Conservation (phyloP, 2,888 invertebrate genomes). For the Aplocera efformata region DNA sequence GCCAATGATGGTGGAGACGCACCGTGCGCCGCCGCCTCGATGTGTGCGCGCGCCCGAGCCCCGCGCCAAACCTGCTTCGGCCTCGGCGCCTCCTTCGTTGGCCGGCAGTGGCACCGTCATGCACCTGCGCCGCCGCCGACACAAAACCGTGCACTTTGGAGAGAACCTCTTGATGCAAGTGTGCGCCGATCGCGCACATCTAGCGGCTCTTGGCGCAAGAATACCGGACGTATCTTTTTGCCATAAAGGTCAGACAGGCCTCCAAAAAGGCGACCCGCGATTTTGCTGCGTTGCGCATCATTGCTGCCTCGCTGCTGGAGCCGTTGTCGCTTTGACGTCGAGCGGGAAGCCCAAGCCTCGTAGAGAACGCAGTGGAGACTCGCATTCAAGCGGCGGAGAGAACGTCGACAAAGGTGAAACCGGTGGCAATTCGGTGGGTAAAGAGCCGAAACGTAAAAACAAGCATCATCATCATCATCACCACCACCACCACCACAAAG, state of each 20-base stretch:
- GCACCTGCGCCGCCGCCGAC: constrained; percentile 84
- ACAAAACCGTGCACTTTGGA: constrained; percentile 89
- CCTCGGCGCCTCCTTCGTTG: constrained; percentile 79
- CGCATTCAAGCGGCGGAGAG: constrained; percentile 74
- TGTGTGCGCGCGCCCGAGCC: constrained; percentile 69
- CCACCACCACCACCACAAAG: constrained; percentile 69
- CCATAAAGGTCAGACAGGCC: constrained; percentile 69
- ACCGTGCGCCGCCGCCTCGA: constrained; percentile 71
- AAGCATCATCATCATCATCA: constrained; percentile 68
- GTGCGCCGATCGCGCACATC: constrained; percentile 84
- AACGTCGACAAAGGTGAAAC: constrained; percentile 63
- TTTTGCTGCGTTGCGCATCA: constrained; percentile 77
- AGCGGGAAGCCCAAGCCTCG: constrained; percentile 61
- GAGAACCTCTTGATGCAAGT: constrained; percentile 88
- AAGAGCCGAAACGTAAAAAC: constrained; percentile 56
- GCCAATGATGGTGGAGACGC: constrained; percentile 80
- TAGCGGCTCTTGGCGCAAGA: constrained; percentile 72
- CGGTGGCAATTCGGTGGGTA: constrained; percentile 42
- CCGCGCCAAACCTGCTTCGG: constrained; percentile 74
- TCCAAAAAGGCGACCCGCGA: constrained; percentile 64
- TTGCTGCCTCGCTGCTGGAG: constrained; percentile 70
- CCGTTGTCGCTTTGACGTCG: constrained; percentile 60
- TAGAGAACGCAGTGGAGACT: constrained; percentile 67
- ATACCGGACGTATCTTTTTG: constrained; percentile 74
- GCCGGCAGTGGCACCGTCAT: constrained; percentile 74